These are phyloP conservation scores for Deilephila porcellus DNA, from an alignment of 2,888 invertebrate genomes.

Conservation along the genomic window DNA sequence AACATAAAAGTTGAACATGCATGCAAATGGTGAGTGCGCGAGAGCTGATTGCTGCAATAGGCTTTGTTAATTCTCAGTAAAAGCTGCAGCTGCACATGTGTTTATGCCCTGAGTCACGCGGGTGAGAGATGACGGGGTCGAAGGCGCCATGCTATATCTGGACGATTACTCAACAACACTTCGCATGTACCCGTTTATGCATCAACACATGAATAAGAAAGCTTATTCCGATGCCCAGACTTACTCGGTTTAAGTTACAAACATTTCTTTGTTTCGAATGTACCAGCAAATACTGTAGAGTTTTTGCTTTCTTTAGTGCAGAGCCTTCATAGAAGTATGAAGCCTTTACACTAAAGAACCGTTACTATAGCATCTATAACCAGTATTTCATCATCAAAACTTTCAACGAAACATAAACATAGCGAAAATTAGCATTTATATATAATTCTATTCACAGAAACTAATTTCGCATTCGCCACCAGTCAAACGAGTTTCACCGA, in stretches of 20 bases:
- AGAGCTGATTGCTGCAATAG: conserved; percentile 18
- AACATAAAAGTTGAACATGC: conserved; percentile 8
- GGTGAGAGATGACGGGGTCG: conserved; percentile 55
- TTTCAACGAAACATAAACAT: conserved; percentile 34
- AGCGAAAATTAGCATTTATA: conserved; percentile 15
- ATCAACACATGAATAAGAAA: conserved; percentile 39
- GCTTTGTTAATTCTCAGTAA: conserved; percentile 31
- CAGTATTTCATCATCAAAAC: conserved; percentile 12
- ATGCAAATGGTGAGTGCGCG: conserved; percentile 21
- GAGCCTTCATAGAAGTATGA: too few relatives aligned
- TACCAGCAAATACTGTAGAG: not conserved
- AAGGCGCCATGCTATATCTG: conserved; percentile 66
- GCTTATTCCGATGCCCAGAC: conserved; percentile 42
- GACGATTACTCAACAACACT: conserved; percentile 69
- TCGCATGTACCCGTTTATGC: conserved; percentile 39
- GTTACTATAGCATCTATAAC: not conserved
- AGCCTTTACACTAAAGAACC: not conserved
- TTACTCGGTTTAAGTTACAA: conserved; percentile 33
- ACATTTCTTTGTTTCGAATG: conserved; percentile 34
- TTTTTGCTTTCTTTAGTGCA: too few relatives aligned
- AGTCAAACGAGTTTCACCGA: conserved; percentile 24
- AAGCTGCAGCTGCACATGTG: conserved; percentile 58
- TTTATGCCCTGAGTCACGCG: conserved; percentile 61
- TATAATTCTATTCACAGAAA: conserved; percentile 23
- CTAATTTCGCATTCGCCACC: conserved; percentile 23